These are phyloP conservation scores for Steinernema khuongi DNA, from an alignment of 1,140 invertebrate species.

Conservation along the genomic window DNA sequence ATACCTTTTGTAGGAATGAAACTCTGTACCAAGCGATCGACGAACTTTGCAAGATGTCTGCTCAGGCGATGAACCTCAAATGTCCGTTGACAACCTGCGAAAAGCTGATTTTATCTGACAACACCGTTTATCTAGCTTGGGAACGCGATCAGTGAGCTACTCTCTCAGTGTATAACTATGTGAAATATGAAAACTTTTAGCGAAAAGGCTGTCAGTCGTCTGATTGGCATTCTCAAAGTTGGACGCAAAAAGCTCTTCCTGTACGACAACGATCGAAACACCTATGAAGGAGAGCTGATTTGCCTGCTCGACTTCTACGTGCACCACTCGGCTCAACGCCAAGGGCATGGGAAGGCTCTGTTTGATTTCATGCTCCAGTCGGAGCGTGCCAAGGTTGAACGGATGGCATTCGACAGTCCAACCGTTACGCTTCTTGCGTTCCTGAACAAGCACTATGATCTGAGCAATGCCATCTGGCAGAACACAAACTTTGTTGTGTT, in stretches of 20 bases:
- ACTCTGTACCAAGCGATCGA: slow-evolving; percentile 39
- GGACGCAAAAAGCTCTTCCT: slow-evolving; percentile 78
- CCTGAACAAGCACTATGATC: slow-evolving; percentile 38
- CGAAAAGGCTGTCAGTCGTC: slow-evolving; percentile 60
- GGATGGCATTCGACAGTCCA: slow-evolving; percentile 49
- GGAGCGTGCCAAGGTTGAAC: slow-evolving; percentile 34
- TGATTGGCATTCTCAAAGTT: slow-evolving; percentile 76
- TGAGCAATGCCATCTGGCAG: slow-evolving; percentile 48
- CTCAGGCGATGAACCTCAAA: slow-evolving; percentile 33
- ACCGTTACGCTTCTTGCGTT: slow-evolving; percentile 49
- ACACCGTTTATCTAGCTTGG: slow-evolving; percentile 47
- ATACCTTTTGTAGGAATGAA: slow-evolving; percentile 34
- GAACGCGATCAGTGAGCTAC: slow-evolving; percentile 45
- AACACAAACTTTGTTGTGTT: slow-evolving; percentile 56
- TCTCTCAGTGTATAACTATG: neutral
- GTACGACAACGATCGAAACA: slow-evolving; percentile 64
- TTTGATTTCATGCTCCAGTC: slow-evolving; percentile 74
- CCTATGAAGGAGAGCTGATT: slow-evolving; percentile 59
- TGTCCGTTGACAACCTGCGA: slow-evolving; percentile 40
- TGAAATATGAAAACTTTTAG: slow-evolving; percentile 37
- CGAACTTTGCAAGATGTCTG: slow-evolving; percentile 25
- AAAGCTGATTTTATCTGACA: slow-evolving; percentile 41
- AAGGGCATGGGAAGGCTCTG: slow-evolving; percentile 71
- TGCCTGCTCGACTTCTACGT: slow-evolving; percentile 83
- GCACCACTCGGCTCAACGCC: slow-evolving; percentile 72